Evolutionary conservation across 1,140 invertebrate genomes (phyloP).

Genomic region (Orius laevigatus): DNA sequence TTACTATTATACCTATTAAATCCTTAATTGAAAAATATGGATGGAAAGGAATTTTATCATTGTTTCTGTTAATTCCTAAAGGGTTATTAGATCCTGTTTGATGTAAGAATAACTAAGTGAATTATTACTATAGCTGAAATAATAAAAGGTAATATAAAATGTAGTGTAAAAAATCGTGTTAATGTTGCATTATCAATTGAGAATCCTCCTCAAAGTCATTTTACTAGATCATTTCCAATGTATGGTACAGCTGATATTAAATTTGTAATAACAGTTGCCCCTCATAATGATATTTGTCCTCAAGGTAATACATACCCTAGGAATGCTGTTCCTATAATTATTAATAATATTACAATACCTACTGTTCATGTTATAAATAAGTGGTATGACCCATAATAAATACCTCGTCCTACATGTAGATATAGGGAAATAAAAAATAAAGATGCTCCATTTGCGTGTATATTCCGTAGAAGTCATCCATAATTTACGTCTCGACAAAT

Average conservation of each 20-base stretch:
- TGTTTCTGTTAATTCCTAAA: constrained; percentile 37
- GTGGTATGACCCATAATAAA: constrained; percentile 10
- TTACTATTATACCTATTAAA: constrained; percentile 32
- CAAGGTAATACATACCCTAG: constrained; percentile 51
- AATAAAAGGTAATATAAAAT: constrained; percentile 52
- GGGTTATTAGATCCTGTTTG: constrained; percentile 42
- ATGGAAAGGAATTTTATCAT: constrained; percentile 39
- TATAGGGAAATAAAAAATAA: constrained; percentile 10
- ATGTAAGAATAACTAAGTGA: constrained; percentile 43
- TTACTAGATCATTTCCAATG: constrained; percentile 36
- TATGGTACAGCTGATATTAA: constrained; percentile 47
- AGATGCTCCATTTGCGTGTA: constrained; percentile 28
- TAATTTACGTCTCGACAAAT: constrained; percentile 9
- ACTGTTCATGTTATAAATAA: constrained; percentile 9
- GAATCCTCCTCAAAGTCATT: constrained; percentile 52
- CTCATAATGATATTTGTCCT: constrained; percentile 57
- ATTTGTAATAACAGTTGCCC: constrained; percentile 54
- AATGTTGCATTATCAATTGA: constrained; percentile 47
- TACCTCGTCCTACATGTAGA: constrained; percentile 7
- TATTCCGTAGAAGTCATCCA: constrained; percentile 34
- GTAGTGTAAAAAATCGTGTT: constrained; percentile 52
- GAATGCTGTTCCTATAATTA: constrained; percentile 44
- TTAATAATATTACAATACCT: constrained; percentile 20
- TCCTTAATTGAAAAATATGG: constrained; percentile 42
- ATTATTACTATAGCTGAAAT: constrained; percentile 36